Base-by-base conservation (phyloP, 2,888 invertebrate genomes). In the Bellardia pandia region DNA sequence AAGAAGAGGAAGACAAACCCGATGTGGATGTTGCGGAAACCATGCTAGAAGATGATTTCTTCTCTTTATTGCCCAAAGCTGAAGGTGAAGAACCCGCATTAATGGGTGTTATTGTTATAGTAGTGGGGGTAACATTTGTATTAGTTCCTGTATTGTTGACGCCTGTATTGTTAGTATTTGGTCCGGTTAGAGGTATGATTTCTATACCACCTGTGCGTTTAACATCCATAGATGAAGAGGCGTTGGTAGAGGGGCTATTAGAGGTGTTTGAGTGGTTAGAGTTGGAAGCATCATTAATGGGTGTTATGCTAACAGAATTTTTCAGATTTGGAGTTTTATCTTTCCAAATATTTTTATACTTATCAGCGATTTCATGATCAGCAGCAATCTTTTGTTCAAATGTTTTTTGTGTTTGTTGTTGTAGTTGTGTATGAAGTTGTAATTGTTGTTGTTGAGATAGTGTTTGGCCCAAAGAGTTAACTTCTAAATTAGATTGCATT, bases 81-180 rank as follows among this genome's bases (percentile, higher is more conserved):
- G 86, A 56, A n/a, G 80, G 62, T 2, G 83, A 64, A 9, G 82
- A 14, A 89, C 89, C 77, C 0, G 86, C 60, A 62, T 92, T 92
- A 58, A 98, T 97, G 3, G 98, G 97, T 0, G 98, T 98, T 80
- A 98, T 98, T 0, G 98, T 98, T 83, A 98, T 97, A 1, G 97
- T 97, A 91, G 96, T 96, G 11, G 97, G 96, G 23, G 91, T 87
- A 42, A 97, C 92, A 6, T 95, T 95, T n/a, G 8, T 2, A 80
- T 83, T 85, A 45, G 95, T 94, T 45, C 69, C 56, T 1, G 66
- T n/a, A 69, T 42, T 77, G 14, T 77, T 37, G 45, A 53, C 45
- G 16, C 37, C 66, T 14, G 69, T 33, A 6, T 45, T 58, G n/a
- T 75, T 81, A 56, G 62, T 88, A 16, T 78, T 58, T 69, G 91